Conservation (phyloP, 2,113 vertebrate genomes). For the Cygnus buccinator region DNA sequence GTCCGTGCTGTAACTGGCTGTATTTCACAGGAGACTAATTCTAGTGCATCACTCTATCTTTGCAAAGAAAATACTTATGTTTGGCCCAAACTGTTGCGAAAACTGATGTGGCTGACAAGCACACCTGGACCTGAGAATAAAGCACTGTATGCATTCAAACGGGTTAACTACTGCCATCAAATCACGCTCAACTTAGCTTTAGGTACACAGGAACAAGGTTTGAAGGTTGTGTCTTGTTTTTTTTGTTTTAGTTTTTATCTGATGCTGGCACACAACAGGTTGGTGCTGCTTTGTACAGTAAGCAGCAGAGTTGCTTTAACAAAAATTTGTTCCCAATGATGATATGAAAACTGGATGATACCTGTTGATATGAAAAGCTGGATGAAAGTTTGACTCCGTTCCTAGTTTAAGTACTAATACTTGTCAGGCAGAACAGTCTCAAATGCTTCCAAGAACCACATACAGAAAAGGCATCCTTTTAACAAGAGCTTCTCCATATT, state of each 20-base stretch:
- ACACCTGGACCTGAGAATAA: background rate
- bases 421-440: background rate
- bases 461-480: accelerated
- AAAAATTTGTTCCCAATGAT: background rate
- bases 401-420: background rate
- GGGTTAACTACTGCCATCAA: background rate
- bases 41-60: background rate
- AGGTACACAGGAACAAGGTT: background rate
- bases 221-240: too few relatives aligned
- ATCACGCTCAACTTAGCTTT: background rate
- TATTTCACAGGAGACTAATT: background rate
- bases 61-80: background rate
- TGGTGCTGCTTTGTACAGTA: background rate
- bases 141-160: background rate
- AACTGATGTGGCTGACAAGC: background rate
- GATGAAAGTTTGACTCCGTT: background rate
- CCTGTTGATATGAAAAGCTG: background rate
- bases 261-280: background rate
- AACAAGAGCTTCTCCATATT: accelerated
- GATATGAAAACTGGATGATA: background rate
- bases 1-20: background rate
- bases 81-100: background rate
- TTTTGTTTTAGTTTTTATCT: too few relatives aligned
- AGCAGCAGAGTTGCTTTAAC: background rate
- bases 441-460: background rate